A percentile compares a stretch with the other conserved stretches of the same genome.
phyloP scores from a whole-genome alignment of 2,113 vertebrate species.

The Recurvirostra avosetta region DNA sequence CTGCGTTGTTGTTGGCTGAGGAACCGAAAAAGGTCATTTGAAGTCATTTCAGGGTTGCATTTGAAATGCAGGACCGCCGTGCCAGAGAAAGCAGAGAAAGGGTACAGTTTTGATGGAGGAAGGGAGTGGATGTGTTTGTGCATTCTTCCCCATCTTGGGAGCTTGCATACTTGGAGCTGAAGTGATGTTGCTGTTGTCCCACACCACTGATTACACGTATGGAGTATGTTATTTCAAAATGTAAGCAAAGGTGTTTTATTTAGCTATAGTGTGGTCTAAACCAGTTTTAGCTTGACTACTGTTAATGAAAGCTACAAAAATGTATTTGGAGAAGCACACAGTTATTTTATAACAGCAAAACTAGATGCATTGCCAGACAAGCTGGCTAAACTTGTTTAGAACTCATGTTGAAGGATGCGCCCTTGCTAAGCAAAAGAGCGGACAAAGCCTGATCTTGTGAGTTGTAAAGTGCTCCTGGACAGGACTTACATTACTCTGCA shows the following conservation, averaged over 20 bases:
- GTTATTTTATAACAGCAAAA: background rate
- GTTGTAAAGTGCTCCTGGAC: background rate
- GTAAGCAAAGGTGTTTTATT: background rate
- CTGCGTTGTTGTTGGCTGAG: conserved; percentile 17
- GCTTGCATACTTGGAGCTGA: background rate
- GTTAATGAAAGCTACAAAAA: background rate
- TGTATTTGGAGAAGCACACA: background rate
- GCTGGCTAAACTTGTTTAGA: background rate
- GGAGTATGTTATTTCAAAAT: background rate
- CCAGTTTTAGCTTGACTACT: background rate
- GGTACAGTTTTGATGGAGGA: background rate
- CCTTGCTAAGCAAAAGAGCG: background rate
- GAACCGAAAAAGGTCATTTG: background rate
- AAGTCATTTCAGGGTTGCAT: conserved; percentile 38
- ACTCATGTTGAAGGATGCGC: background rate
- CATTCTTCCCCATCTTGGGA: background rate
- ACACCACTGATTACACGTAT: background rate
- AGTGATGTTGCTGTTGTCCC: background rate
- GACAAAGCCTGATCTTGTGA: background rate
- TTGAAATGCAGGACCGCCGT: background rate
- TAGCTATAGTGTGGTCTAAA: background rate
- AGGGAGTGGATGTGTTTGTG: background rate
- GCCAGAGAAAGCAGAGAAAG: conserved; percentile 19
- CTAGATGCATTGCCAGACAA: background rate
- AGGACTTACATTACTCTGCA: background rate